Conservation (phyloP, 2,888 invertebrate species). For the Plemyria rubiginata region DNA sequence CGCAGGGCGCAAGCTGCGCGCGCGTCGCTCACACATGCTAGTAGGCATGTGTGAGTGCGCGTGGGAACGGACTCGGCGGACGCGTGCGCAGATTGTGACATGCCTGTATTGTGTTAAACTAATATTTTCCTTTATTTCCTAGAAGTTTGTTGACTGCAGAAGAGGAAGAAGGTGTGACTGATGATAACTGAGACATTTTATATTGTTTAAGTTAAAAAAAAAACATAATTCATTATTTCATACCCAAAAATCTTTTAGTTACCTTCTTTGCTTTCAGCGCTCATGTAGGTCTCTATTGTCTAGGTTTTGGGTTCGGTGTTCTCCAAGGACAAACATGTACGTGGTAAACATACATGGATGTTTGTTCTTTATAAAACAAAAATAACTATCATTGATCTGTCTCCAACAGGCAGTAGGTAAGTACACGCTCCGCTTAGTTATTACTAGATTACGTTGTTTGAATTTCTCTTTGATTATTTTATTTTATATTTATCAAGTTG, state of each 20-base stretch:
- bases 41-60: slow-evolving; percentile 65
- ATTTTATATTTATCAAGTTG: not conserved
- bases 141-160: slow-evolving; percentile 15
- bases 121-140: slow-evolving; percentile 36
- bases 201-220: not conserved
- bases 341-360: too few relatives aligned
- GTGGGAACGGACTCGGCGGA: slow-evolving; percentile 78
- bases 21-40: slow-evolving; percentile 58
- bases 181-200: not conserved
- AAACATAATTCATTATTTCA: not conserved
- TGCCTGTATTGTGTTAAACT: slow-evolving; percentile 64
- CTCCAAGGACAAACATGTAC: too few relatives aligned
- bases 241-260: too few relatives aligned
- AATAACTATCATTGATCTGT: too few relatives aligned
- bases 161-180: slow-evolving; percentile 4
- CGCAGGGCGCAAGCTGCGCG: slow-evolving; percentile 67
- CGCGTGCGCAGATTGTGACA: slow-evolving; percentile 79
- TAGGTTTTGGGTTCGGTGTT: too few relatives aligned
- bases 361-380: too few relatives aligned
- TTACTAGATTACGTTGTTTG: not conserved
- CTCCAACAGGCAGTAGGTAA: too few relatives aligned
- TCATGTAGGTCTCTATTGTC: too few relatives aligned
- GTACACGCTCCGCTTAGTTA: not conserved
- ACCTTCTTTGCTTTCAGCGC: too few relatives aligned
- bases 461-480: not conserved